Base-by-base conservation (phyloP, 2,888 invertebrate species). In the Hydraecia micacea region DNA sequence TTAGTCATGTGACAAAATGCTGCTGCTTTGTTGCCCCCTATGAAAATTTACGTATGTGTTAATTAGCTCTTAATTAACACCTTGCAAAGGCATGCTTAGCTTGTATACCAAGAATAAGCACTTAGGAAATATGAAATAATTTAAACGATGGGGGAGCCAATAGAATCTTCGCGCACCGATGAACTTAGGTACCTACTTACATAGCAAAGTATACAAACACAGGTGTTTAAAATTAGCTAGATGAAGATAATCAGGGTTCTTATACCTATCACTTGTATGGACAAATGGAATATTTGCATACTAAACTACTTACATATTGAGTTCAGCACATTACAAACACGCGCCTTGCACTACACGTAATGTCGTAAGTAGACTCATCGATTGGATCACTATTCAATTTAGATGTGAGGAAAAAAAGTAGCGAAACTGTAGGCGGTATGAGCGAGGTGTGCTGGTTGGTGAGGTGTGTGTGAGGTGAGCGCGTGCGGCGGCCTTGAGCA, bases 341-440 rank as follows among this genome's bases (percentile, higher is more conserved):
- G 52, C 75, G 65, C 42, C 67, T 73, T 70, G 72, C 75, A 76
- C 86, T 71, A 79, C 81, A 77, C 86, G 83, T 87, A 81, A 85
- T 80, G 77, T 83, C 55, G 73, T 70, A 81, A 79, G 83, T 84
- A 81, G 86, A 87, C 86, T 89, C 91, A 87, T 87, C 91, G 92
- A 90, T 93, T 93, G 88, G 89, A 92, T 93, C 94, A 93, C 92
- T 90, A 90, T 91, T 93, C 91, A 85, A 92, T 93, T 91, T 92
- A 91, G 88, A 91, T 81, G 86, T 83, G 83, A 89, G 84, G 81
- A 83, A 91, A 92, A 92, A 93, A 93, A 91, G 89, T 83, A 88
- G 89, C 89, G 86, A 91, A 90, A 89, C 89, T 87, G 92, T 89
- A 85, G 86, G 85, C 80, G 85, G 84, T 78, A 78, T 81, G 78